Percentiles rank a stretch among this genome's conserved stretches.
phyloP scores from a whole-genome alignment of 2,888 invertebrate species.

The Caenorhabditis sp. region DNA sequence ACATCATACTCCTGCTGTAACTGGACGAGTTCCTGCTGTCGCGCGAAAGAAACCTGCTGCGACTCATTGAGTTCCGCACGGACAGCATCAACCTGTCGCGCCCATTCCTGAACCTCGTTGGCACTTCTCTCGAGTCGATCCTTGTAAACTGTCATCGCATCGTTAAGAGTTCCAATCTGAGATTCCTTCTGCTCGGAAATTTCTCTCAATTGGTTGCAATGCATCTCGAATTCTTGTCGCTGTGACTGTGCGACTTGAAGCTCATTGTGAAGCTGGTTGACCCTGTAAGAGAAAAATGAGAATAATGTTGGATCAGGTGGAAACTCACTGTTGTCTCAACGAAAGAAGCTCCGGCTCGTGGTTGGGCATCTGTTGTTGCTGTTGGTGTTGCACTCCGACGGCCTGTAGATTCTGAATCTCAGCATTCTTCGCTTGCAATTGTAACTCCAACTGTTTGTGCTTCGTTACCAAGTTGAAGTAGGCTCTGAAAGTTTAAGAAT shows the following conservation, averaged over 20 bases:
- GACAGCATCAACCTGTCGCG: slow-evolving; percentile 33
- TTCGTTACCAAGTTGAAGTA: slow-evolving; percentile 67
- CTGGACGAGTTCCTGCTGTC: slow-evolving; percentile 38
- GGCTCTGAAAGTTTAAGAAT: slow-evolving; percentile 46
- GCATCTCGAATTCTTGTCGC: slow-evolving; percentile 32
- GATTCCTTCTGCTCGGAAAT: slow-evolving; percentile 34
- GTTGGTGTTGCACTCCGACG: slow-evolving; percentile 26
- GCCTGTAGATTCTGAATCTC: slow-evolving; percentile 54
- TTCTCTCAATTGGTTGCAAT: slow-evolving; percentile 37
- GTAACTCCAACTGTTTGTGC: slow-evolving; percentile 54
- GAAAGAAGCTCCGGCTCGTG: slow-evolving; percentile 44
- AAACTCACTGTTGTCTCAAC: slow-evolving; percentile 49
- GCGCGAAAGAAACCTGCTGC: slow-evolving; percentile 8
- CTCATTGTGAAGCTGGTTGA: slow-evolving; percentile 19
- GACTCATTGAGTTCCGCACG: slow-evolving; percentile 34
- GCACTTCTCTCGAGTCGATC: slow-evolving; percentile 19
- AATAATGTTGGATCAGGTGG: too few species aligned
- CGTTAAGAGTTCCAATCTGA: slow-evolving; percentile 22
- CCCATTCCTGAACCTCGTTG: slow-evolving; percentile 27
- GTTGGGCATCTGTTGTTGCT: slow-evolving; percentile 25
- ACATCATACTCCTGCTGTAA: slow-evolving; percentile 23
- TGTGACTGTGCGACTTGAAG: slow-evolving; percentile 24
- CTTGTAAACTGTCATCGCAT: slow-evolving; percentile 19
- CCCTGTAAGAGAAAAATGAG: slow-evolving; percentile 39
- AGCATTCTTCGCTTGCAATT: slow-evolving; percentile 53